These are phyloP conservation scores for Anguilla obscura DNA, from an alignment of 2,797 vertebrate genomes.

Conservation along the genomic window DNA sequence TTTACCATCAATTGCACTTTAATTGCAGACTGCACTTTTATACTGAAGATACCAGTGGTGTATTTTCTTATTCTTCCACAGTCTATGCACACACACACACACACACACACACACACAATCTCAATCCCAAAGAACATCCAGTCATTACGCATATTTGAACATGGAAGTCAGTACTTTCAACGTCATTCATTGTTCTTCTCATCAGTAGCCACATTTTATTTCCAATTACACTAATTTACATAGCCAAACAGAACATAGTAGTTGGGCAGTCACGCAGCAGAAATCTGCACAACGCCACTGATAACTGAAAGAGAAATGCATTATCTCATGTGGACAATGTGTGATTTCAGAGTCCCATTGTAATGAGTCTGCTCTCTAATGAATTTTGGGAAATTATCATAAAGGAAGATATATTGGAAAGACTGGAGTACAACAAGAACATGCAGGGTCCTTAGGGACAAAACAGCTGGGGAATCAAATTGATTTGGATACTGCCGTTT, in stretches of 20 bases:
- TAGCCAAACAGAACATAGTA: constrained; percentile 18
- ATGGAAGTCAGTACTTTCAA: background rate
- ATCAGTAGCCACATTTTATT: constrained; percentile 12
- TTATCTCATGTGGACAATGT: background rate
- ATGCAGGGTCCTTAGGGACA: background rate
- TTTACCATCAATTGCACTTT: background rate
- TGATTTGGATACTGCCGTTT: background rate
- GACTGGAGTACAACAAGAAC: background rate
- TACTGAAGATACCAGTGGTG: too few species aligned
- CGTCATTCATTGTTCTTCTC: background rate
- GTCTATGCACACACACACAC: background rate
- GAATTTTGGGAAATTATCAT: constrained; percentile 2
- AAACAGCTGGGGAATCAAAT: background rate
- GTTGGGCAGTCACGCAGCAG: background rate
- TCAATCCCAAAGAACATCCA: background rate
- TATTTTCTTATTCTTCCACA: too few species aligned
- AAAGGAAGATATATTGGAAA: background rate
- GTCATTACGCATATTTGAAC: background rate
- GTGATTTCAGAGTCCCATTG: constrained; percentile 6
- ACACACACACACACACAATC: constrained; percentile 21
- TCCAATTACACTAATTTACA: constrained; percentile 22
- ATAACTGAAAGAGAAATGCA: constrained; percentile 7
- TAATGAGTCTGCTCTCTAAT: constrained; percentile 10
- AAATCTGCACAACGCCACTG: background rate
- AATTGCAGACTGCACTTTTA: background rate